Evolutionary conservation across 2,113 vertebrate genomes (phyloP), one percentile per base, ranked within the genome.

Genomic region (Pao palembangensis): DNA sequence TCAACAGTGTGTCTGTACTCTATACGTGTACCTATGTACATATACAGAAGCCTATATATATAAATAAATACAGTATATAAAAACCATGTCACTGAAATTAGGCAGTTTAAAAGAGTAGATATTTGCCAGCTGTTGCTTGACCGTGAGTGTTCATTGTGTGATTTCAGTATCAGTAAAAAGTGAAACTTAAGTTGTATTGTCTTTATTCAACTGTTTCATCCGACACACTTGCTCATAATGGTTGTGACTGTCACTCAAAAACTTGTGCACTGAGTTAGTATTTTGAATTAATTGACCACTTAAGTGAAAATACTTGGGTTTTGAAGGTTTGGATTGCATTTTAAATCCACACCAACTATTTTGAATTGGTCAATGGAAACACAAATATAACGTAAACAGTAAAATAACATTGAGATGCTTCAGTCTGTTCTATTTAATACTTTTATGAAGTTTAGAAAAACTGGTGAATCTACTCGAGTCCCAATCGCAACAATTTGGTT

Each of bases 1-100:
- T 76, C 54, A 65, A 21, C 56, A 34, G 72, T 71, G 75, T 80
- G 77, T 79, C 72, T 75, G 84, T 85, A 83, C 81, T 74, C 58
- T 64, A 75, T 80, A 72, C 49, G 82, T 85, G 75, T 82, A 76
- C 79, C 64, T 83, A 78, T 90, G 87, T 88, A 85, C 80, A 86
- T 87, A 84, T 84, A 82, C 79, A 86, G 75, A 82, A 81, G 77
- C 68, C 79, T 73, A 73, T 81, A 84, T 86, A n/a, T n/a, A 85
- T 76, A 28, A 28, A 38, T 38, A 38, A 38, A 87, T 77, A 84
- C 78, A 82, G 64, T 81, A 83, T 84, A 85, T 74, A 73, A 71
- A 87, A 67, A 55, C 65, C 70, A 74, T 81, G 82, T 79, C 71
- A 63, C 64, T 71, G 3, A 81, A 78, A 73, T 75, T 56, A 73